A percentile compares a stretch with the other conserved stretches of the same genome.
phyloP scores from a whole-genome alignment of 2,797 vertebrate genomes.

The Glossophaga mutica region DNA sequence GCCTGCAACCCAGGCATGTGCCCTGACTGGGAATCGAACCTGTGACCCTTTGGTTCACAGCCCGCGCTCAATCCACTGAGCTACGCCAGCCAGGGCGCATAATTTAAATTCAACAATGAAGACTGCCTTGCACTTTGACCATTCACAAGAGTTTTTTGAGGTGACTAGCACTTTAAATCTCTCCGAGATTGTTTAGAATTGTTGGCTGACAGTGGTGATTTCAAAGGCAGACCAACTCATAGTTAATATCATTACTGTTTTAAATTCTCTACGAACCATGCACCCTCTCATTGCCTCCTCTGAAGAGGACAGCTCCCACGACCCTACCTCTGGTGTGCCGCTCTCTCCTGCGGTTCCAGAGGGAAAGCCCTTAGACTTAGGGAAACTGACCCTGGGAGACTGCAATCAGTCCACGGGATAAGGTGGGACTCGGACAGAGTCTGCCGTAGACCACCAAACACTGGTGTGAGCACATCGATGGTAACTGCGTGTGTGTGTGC shows the following conservation, averaged over 20 bases:
- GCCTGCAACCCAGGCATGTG: too few species aligned
- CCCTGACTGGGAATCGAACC: too few species aligned
- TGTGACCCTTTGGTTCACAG: too few species aligned
- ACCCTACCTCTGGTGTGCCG: neutral
- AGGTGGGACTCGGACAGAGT: neutral
- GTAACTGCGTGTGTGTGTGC: neutral
- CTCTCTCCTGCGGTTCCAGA: neutral
- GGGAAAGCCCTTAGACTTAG: neutral
- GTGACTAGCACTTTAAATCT: neutral
- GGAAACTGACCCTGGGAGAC: neutral
- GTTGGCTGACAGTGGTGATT: neutral
- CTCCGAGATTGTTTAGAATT: constrained; percentile 1
- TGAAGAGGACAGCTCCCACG: neutral
- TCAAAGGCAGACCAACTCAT: neutral
- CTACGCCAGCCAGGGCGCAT: too few species aligned
- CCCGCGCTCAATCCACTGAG: too few species aligned
- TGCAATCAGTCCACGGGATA: neutral
- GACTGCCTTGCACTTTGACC: neutral
- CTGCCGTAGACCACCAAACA: neutral
- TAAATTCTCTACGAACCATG: neutral
- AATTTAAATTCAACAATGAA: neutral
- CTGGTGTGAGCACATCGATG: neutral
- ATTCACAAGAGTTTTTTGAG: neutral
- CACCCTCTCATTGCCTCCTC: neutral
- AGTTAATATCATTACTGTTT: neutral